Evolutionary conservation across 2,797 vertebrate species (phyloP).

Genomic region (Epinephelus awoara): DNA sequence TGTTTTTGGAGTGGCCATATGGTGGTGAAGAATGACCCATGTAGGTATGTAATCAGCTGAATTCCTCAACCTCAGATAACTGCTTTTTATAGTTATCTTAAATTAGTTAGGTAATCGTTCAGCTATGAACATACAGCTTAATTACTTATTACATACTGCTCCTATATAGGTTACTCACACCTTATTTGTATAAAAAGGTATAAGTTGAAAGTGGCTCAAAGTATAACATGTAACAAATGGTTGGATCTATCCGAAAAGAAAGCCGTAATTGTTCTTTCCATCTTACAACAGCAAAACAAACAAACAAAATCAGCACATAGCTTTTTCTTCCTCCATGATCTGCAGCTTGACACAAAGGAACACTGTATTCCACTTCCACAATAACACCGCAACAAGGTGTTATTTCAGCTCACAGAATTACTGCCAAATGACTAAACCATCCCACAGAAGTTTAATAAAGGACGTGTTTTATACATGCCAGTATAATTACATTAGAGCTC

Average conservation of each 20-base stretch:
- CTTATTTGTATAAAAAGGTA: too few relatives aligned
- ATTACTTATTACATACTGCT: too few relatives aligned
- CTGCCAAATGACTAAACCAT: constrained; percentile 1
- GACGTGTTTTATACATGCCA: too few relatives aligned
- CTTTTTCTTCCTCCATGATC: too few relatives aligned
- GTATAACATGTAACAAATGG: not conserved
- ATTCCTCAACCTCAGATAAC: too few relatives aligned
- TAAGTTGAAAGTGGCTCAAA: not conserved
- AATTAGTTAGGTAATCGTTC: too few relatives aligned
- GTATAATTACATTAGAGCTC: not conserved
- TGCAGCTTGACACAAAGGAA: constrained; percentile 22
- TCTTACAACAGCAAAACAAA: not conserved
- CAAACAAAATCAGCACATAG: not conserved
- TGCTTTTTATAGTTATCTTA: too few relatives aligned
- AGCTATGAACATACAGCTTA: too few relatives aligned
- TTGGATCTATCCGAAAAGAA: not conserved
- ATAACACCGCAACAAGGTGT: constrained; percentile 11
- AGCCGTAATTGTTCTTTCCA: not conserved
- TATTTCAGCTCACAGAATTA: too few relatives aligned
- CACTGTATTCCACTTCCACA: not conserved
- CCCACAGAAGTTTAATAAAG: constrained; percentile 1
- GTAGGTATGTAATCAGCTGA: not conserved
- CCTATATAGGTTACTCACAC: too few relatives aligned
- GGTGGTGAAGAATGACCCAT: not conserved
- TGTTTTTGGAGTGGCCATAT: not conserved